Conservation (phyloP, 2,797 vertebrate genomes). For the Sebastes aleutianus region DNA sequence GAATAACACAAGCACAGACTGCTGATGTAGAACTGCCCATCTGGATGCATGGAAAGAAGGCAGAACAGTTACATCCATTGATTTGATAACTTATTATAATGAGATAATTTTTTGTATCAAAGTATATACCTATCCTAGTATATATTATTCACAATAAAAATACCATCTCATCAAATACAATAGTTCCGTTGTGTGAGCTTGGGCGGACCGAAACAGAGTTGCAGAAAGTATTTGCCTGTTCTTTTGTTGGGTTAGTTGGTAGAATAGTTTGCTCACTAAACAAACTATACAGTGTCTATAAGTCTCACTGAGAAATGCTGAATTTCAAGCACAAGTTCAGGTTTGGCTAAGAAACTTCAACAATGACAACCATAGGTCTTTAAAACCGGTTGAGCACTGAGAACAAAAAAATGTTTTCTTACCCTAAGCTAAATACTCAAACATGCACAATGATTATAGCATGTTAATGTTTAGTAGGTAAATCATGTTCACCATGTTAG, state of each 20-base stretch:
- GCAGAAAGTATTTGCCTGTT: not conserved
- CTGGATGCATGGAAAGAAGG: not conserved
- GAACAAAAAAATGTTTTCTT: not conserved
- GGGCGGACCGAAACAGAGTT: not conserved
- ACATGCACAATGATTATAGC: not conserved
- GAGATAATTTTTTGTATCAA: not conserved
- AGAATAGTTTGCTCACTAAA: not conserved
- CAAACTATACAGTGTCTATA: not conserved
- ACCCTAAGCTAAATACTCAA: not conserved
- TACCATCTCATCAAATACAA: not conserved
- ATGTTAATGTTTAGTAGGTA: not conserved
- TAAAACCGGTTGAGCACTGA: not conserved
- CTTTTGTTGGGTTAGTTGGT: not conserved
- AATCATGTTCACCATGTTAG: not conserved
- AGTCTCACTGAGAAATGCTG: not conserved
- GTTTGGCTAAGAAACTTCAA: not conserved
- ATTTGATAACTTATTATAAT: not conserved
- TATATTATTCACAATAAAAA: constrained; percentile 28
- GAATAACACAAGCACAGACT: constrained; percentile 60
- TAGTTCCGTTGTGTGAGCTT: not conserved
- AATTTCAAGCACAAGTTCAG: not conserved
- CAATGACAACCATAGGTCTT: not conserved
- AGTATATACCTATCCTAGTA: not conserved
- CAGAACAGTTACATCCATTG: not conserved
- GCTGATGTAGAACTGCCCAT: not conserved